A percentile compares a stretch with the other conserved stretches of the same genome.
phyloP scores from a whole-genome alignment of 2,113 vertebrate genomes.

The Gopherus evgoodei region DNA sequence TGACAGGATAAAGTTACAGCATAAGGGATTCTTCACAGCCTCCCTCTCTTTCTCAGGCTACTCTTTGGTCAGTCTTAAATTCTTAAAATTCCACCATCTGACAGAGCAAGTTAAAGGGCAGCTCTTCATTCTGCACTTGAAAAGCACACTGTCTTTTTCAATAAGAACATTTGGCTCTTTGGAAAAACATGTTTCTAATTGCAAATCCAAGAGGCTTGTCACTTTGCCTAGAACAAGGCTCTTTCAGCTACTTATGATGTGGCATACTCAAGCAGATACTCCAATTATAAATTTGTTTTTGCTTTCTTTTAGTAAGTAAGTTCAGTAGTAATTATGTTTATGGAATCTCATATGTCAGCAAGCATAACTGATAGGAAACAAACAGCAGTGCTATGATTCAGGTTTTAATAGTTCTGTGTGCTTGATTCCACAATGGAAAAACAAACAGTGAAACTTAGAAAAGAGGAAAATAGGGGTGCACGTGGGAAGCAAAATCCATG shows the following conservation, averaged over 20 bases:
- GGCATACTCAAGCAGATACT: background rate
- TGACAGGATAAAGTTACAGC: constrained; percentile 78
- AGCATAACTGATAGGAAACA: background rate
- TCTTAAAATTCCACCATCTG: constrained; percentile 75
- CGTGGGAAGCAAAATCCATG: background rate
- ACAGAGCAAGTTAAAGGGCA: constrained; percentile 47
- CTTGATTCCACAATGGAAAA: background rate
- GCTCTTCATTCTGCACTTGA: constrained; percentile 46
- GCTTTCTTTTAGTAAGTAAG: background rate
- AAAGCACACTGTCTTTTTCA: constrained; percentile 4
- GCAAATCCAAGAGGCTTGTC: background rate
- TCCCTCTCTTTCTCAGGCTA: constrained; percentile 65
- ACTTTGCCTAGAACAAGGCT: fast-evolving
- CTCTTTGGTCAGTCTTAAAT: constrained; percentile 67
- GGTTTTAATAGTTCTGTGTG: background rate
- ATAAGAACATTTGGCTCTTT: background rate
- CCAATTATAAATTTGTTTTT: background rate
- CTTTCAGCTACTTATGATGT: fast-evolving
- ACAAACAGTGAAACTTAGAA: constrained; percentile 3
- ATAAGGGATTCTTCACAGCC: constrained; percentile 68
- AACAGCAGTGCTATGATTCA: background rate
- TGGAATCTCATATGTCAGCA: background rate
- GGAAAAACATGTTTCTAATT: constrained; percentile 1
- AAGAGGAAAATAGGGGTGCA: background rate
- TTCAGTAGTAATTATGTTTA: background rate